Evolutionary conservation across 1,140 invertebrate species (phyloP), one percentile per base, ranked within the genome.

Genomic region (Zaprionus capensis): DNA sequence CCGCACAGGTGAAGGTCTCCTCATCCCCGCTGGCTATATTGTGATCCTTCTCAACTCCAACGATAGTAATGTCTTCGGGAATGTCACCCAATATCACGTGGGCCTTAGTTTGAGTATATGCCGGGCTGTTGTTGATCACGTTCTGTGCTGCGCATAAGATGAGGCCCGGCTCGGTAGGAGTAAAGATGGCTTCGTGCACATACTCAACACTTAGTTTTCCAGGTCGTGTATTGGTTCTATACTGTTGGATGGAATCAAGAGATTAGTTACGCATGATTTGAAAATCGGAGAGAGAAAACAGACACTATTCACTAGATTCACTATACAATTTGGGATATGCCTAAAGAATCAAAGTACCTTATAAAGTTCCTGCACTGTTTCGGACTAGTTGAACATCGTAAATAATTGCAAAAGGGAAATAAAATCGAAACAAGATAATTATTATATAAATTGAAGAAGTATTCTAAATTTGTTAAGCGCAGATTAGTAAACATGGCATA

Each of bases 1-100:
- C 95, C 5, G 93, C 94, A 80, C 95, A 96, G 7, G 91, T 93
- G 2, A 95, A 59, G 26, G 78, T 91, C 4, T 94, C 53, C 53
- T 94, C 76, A 70, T 95, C 95, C 1, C 94, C 94, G 28, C 82
- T 91, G 2, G 94, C 93, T 12, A 95, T 91, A 44, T 91, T 71
- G 5, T 87, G 78, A n/a, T 81, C 53, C 28, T 76, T 62, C 36
- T 86, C 69, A 59, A 88, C 49, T 7, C 90, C 84, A 31, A 76
- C 78, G 31, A 87, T 81, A 14, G 76, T 82, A 55, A 91, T 88
- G 31, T 87, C 90, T 22, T 90, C 80, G 7, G 84, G 65, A 49
- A 92, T 84, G 34, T 86, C 82, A 3, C 83, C 83, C 4, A 93
- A 57, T 4, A 92, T 20, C 0, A 91, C 76, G 64, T 92, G 74